Conservation (phyloP, 2,888 invertebrate genomes). For the Cryptus viduatorius region DNA sequence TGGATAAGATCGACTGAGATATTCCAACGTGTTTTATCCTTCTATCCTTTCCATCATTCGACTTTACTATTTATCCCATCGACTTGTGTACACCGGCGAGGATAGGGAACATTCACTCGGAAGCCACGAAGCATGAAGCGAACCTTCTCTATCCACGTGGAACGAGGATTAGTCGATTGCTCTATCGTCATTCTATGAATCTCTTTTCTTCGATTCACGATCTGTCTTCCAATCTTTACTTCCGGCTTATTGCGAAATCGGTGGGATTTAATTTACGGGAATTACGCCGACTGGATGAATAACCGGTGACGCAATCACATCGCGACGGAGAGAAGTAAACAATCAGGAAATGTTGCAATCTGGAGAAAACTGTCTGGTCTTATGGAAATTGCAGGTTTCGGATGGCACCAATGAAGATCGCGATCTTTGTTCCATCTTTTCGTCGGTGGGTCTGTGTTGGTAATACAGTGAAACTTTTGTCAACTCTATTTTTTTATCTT, state of each 20-base stretch:
- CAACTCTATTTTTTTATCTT: neutral
- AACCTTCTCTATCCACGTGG: conserved; percentile 58
- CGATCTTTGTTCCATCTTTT: neutral
- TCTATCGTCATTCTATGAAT: conserved; percentile 28
- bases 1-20: conserved; percentile 62
- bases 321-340: neutral
- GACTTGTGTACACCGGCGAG: conserved; percentile 45
- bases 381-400: neutral
- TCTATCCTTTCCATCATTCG: conserved; percentile 8
- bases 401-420: neutral
- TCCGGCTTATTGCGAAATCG: conserved; percentile 37
- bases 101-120: conserved; percentile 56
- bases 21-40: conserved; percentile 45
- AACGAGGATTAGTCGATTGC: conserved; percentile 61
- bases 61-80: conserved; percentile 34
- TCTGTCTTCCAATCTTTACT: conserved; percentile 31
- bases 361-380: neutral
- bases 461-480: neutral
- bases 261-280: conserved; percentile 46
- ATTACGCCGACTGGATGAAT: neutral
- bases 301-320: neutral
- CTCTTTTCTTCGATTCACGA: conserved; percentile 32
- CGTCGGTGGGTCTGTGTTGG: neutral
- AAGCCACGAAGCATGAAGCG: conserved; percentile 60
- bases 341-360: neutral